phyloP scores from a whole-genome alignment of 2,797 vertebrate genomes.

The Semotilus atromaculatus region DNA sequence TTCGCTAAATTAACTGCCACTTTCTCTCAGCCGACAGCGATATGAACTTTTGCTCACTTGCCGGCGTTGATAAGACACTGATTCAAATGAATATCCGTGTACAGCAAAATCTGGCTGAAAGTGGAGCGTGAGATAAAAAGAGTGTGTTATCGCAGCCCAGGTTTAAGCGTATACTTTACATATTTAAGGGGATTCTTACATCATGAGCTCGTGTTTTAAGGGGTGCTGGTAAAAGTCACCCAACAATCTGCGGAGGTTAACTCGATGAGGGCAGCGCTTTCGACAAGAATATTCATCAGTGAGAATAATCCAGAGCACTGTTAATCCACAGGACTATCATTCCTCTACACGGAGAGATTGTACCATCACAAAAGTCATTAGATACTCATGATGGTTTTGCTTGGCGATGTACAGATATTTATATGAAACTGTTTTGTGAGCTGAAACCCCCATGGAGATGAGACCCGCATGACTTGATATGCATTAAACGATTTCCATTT shows the following conservation, averaged over 20 bases:
- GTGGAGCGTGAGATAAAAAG: slow-evolving; percentile 66
- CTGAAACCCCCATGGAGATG: background rate
- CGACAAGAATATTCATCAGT: slow-evolving; percentile 62
- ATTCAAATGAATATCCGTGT: slow-evolving; percentile 78
- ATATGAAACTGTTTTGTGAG: background rate
- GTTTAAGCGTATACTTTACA: slow-evolving; percentile 80
- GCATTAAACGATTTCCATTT: background rate
- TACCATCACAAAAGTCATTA: slow-evolving; percentile 64
- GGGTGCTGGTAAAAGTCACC: slow-evolving; percentile 72
- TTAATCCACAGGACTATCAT: slow-evolving; percentile 50
- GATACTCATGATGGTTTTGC: slow-evolving; percentile 35
- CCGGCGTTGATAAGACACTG: slow-evolving; percentile 72
- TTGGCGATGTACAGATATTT: slow-evolving; percentile 61
- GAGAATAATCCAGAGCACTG: slow-evolving; percentile 67
- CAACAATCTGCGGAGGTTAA: slow-evolving; percentile 66
- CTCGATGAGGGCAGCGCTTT: slow-evolving; percentile 56
- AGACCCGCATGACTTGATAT: background rate
- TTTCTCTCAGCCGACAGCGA: slow-evolving; percentile 51
- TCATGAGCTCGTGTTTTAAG: slow-evolving; percentile 75
- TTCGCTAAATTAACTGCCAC: slow-evolving; percentile 64
- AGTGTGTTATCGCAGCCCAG: slow-evolving; percentile 72
- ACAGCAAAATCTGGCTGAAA: slow-evolving; percentile 70
- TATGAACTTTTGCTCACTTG: slow-evolving; percentile 74
- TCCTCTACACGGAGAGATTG: slow-evolving; percentile 61
- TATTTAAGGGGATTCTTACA: slow-evolving; percentile 81